These are phyloP conservation scores for Ochotona princeps DNA, from an alignment of 2,113 vertebrate species.

Conservation along the genomic window DNA sequence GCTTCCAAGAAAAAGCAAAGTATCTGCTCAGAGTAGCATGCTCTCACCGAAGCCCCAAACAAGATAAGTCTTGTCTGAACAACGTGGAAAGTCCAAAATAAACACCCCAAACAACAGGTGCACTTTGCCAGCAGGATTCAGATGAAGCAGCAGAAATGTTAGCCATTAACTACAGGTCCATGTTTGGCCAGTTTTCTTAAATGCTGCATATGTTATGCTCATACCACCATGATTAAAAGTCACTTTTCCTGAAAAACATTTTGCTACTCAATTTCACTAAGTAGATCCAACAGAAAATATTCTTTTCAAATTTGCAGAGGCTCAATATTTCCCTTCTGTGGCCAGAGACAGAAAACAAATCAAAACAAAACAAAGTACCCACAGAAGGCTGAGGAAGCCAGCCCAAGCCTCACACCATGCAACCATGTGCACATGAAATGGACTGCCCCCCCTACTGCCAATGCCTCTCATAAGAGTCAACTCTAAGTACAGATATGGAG, in stretches of 20 bases:
- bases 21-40: background rate
- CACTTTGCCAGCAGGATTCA: conserved; percentile 41
- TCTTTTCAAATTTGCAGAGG: background rate
- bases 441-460: background rate
- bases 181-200: conserved; percentile 12
- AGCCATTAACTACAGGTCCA: conserved; percentile 22
- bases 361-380: background rate
- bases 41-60: background rate
- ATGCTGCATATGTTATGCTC: background rate
- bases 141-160: conserved; percentile 34
- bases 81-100: conserved; percentile 44
- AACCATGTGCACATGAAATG: background rate
- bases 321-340: background rate
- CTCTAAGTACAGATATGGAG: background rate
- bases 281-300: conserved; percentile 17
- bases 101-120: conserved; percentile 35
- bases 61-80: conserved; percentile 48
- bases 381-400: background rate
- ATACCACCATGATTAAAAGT: conserved; percentile 2
- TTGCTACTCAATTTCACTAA: conserved; percentile 25
- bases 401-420: background rate
- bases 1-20: conserved; percentile 31
- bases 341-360: conserved; percentile 1
- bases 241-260: conserved; percentile 38
- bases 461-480: background rate